Evolutionary conservation across 2,888 invertebrate species (phyloP).

Genomic region (Glaucopsyche alexis): DNA sequence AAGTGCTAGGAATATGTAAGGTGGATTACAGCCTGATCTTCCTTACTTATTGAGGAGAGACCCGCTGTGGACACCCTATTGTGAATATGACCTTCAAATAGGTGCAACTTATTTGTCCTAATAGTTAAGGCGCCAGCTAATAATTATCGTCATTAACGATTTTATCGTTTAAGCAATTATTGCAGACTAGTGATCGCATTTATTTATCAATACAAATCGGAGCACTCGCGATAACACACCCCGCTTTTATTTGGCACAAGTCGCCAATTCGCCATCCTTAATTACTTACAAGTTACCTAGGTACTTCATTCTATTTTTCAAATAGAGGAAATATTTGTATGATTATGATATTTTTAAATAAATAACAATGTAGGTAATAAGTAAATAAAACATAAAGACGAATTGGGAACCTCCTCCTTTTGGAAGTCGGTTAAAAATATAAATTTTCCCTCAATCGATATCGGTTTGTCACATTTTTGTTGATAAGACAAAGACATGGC

Average conservation of each 20-base stretch:
- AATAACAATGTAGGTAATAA: too few relatives aligned
- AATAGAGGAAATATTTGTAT: background rate
- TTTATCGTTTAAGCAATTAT: slow-evolving; percentile 58
- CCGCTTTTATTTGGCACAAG: slow-evolving; percentile 26
- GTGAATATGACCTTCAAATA: too few relatives aligned
- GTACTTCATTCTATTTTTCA: background rate
- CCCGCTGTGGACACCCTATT: too few relatives aligned
- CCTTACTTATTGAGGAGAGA: too few relatives aligned
- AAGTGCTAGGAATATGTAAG: too few relatives aligned
- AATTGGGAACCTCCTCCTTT: too few relatives aligned
- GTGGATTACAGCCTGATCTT: too few relatives aligned
- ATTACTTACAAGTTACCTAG: too few relatives aligned
- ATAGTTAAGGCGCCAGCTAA: slow-evolving; percentile 48
- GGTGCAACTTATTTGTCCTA: background rate
- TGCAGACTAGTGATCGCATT: slow-evolving; percentile 53
- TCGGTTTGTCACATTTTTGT: background rate
- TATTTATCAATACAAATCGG: slow-evolving; percentile 29
- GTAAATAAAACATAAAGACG: too few relatives aligned
- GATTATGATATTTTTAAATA: too few relatives aligned
- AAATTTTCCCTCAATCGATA: too few relatives aligned
- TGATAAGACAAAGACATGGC: background rate
- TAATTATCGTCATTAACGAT: slow-evolving; percentile 45
- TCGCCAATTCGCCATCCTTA: slow-evolving; percentile 4
- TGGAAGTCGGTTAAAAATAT: too few relatives aligned
- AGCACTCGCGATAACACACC: slow-evolving; percentile 26